Conservation (phyloP, 1,140 invertebrate genomes). For the Apis laboriosa region DNA sequence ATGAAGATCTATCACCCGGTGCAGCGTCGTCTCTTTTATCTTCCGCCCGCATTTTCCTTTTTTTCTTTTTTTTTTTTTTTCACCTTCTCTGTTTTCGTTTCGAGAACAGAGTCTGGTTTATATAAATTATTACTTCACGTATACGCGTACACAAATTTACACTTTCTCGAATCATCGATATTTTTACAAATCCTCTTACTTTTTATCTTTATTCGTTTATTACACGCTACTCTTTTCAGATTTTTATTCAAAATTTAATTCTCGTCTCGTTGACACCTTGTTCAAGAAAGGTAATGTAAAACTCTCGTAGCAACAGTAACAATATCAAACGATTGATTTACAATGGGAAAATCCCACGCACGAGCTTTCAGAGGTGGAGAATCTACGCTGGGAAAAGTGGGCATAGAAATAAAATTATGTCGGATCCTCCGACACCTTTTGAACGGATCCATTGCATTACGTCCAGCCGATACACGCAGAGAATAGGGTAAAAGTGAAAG, state of each 20-base stretch:
- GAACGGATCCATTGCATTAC: background rate
- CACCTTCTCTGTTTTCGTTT: background rate
- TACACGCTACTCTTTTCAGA: background rate
- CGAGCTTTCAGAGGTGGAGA: background rate
- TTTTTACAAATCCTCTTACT: background rate
- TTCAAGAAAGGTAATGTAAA: background rate
- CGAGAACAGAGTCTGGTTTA: background rate
- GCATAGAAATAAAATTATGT: background rate
- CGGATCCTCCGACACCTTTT: background rate
- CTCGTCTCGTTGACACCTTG: background rate
- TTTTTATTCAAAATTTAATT: background rate
- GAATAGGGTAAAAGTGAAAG: conserved; percentile 44
- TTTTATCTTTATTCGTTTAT: no score
- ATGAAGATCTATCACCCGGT: conserved; percentile 72
- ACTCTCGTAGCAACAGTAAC: background rate
- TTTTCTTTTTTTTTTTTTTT: background rate
- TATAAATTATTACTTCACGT: background rate
- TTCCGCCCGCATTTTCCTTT: conserved; percentile 35
- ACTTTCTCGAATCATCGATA: background rate
- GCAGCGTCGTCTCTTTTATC: conserved; percentile 55
- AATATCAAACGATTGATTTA: background rate
- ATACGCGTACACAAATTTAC: no score
- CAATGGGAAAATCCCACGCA: background rate
- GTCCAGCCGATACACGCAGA: background rate
- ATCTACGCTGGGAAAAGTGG: background rate